Percentiles rank a stretch among this genome's conserved stretches.
phyloP scores from a whole-genome alignment of 2,113 vertebrate genomes.

The Kryptolebias marmoratus region DNA sequence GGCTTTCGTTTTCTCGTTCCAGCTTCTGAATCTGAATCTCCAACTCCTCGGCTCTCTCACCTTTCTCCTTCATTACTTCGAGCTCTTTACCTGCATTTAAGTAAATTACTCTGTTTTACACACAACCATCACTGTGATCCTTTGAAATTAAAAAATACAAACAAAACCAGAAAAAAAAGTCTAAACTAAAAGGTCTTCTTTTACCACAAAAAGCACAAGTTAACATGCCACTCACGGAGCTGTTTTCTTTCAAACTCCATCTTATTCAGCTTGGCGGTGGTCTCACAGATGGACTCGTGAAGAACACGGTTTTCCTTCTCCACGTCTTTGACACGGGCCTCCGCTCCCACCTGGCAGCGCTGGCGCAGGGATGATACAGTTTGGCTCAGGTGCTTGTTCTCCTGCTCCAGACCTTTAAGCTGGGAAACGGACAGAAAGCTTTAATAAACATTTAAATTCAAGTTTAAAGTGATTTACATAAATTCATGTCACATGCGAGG shows the following conservation, averaged over 20 bases:
- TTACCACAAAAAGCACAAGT: background rate
- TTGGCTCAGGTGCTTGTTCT: slow-evolving; percentile 93
- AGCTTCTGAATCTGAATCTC: slow-evolving; percentile 88
- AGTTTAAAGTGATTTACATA: background rate
- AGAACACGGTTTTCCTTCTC: slow-evolving; percentile 96
- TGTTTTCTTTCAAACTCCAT: slow-evolving; percentile 94
- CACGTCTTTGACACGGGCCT: slow-evolving; percentile 94
- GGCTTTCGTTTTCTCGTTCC: slow-evolving; percentile 90
- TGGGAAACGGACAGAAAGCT: slow-evolving; percentile 61
- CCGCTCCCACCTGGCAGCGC: slow-evolving; percentile 92
- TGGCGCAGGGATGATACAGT: slow-evolving; percentile 90
- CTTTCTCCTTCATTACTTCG: slow-evolving; percentile 92
- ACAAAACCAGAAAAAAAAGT: background rate
- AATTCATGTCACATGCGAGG: background rate
- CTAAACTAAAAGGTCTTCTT: background rate
- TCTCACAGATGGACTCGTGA: slow-evolving; percentile 96
- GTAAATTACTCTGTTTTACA: slow-evolving; percentile 4
- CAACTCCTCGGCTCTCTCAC: slow-evolving; percentile 91
- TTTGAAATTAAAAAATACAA: no score
- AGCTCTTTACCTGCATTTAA: slow-evolving; percentile 85
- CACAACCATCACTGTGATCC: background rate
- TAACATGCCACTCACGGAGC: slow-evolving; percentile 72
- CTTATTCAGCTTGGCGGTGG: slow-evolving; percentile 92
- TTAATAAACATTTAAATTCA: background rate
- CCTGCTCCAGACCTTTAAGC: slow-evolving; percentile 94